Base-by-base conservation (phyloP, 2,113 vertebrate species). In the Callocephalon fimbriatum region DNA sequence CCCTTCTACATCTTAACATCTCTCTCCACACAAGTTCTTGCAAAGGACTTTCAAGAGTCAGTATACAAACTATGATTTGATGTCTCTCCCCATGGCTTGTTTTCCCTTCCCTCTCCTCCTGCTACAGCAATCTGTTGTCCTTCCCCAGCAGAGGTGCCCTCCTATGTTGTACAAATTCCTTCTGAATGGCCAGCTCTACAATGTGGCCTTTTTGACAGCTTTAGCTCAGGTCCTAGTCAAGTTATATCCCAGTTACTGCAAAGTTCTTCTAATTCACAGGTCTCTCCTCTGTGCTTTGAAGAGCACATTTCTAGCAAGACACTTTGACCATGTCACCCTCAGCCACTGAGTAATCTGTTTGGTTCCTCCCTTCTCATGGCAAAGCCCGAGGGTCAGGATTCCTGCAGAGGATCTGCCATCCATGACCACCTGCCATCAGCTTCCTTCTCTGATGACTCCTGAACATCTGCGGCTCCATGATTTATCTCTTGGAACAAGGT, bases 311-410 rank as follows among this genome's bases (percentile, higher is more conserved):
- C 48, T 63, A 80, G 79, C 48, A 61, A 61, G 74, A 51, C 51
- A 37, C 44, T 56, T 29, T 4, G 38, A 56, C 72, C 90, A 50
- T 45, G 70, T n/a, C 78, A 74, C 85, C 38, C 56, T 80, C 79
- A 48, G 23, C 44, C 32, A 1, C 9, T 44, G 63, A 84, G 61
- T 29, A 56, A 86, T 31, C 48, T 35, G 65, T 70, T 47, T 16
- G 29, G 37, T 18, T 59, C 63, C 32, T 96, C 47, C 83, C 31
- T 29, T 63, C 61, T 86, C 75, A 35, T 0, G 7, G 72, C 86
- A 72, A 80, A 93, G 79, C 88, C 83, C 56, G 72, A 75, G 88
- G 92, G 88, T 88, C 79, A 67, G 72, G 80, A 92, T 91, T 92
- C 86, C 84, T 40, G 76, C 0, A 1, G 22, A 86, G 38, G 47